Evolutionary conservation across 2,888 invertebrate genomes (phyloP), one percentile per base, ranked within the genome.

Genomic region (Parthenolecanium corni): DNA sequence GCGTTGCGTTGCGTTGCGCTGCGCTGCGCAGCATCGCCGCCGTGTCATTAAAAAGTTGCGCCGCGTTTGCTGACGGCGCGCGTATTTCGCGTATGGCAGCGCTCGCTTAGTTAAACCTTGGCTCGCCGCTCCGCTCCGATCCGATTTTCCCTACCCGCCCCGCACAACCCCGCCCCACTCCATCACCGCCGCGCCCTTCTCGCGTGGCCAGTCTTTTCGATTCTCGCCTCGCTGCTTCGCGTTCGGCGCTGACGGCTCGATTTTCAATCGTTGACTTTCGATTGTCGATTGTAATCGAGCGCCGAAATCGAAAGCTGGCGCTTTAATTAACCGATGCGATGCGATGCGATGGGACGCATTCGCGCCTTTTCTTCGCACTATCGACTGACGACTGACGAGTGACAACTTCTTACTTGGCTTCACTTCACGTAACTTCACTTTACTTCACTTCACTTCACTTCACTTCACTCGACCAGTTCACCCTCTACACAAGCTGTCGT

Each of bases 1-100:
- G 25, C 20, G 52, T 44, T 31, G 44, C 21, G 40, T 44, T 14
- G 31, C 53, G 44, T 21, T 44, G 44, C 31, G 62, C 58, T 36
- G 52, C 52, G 53, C 54, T 24, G 21, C 46, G 44, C n/a, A 21
- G n/a, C n/a, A n/a, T n/a, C n/a, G n/a, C n/a, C n/a, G n/a, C n/a
- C n/a, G n/a, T n/a, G n/a, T n/a, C n/a, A n/a, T n/a, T n/a, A n/a
- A n/a, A n/a, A n/a, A n/a, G n/a, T n/a, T n/a, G 24, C 40, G 11
- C 31, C 52, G 21, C 4, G 46, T 21, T 16, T 3, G 16, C 36
- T 46, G 46, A 31, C 38, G 42, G 16, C 12, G 9, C 11, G 2
- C 18, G 20, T 20, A 18, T 63, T 21, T 38, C 6, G 25, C 47
- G 44, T 49, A 23, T 9, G 5, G 6, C n/a, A n/a, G n/a, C n/a